phyloP scores from a whole-genome alignment of 1,140 invertebrate species.

The Drosophila sulfurigaster region DNA sequence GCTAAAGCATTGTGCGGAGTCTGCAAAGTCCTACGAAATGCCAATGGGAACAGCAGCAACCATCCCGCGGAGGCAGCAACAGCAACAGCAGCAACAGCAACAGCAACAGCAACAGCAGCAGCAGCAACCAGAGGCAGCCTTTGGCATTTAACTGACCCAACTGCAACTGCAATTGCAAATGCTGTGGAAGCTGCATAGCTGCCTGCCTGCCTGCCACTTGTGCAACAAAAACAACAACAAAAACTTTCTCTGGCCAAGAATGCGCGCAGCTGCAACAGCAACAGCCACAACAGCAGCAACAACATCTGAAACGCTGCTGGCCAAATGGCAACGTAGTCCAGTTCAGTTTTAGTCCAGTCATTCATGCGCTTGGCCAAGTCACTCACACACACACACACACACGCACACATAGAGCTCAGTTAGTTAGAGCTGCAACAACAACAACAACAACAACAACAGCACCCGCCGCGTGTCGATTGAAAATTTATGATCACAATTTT shows the following conservation, averaged over 20 bases:
- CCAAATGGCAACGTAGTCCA: conserved; percentile 65
- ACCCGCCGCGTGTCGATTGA: conserved; percentile 82
- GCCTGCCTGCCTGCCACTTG: conserved; percentile 66
- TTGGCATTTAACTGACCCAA: conserved; percentile 70
- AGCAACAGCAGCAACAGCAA: no score
- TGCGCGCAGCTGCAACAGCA: conserved; percentile 76
- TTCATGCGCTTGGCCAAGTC: conserved; percentile 61
- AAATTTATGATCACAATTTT: conserved; percentile 84
- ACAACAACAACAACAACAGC: conserved; percentile 56
- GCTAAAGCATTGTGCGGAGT: conserved; percentile 3
- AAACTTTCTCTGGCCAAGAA: conserved; percentile 81
- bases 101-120: no score
- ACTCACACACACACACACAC: conserved; percentile 36
- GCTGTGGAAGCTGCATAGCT: conserved; percentile 46
- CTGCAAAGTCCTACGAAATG: conserved; percentile 26
- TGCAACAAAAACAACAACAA: conserved; percentile 55
- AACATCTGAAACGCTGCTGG: conserved; percentile 51
- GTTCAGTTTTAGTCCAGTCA: conserved; percentile 71
- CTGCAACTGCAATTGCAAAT: conserved; percentile 45
- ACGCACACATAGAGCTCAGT: conserved; percentile 24
- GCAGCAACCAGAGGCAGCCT: conserved; percentile 47
- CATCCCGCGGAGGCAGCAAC: conserved; percentile 4
- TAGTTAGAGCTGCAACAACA: conserved; percentile 45
- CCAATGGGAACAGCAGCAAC: conserved; percentile 33
- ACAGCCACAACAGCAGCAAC: conserved; percentile 52